Conservation (phyloP, 30 jellyfish, hydroid and myxozoan species). For the Rhopilema esculentum region DNA sequence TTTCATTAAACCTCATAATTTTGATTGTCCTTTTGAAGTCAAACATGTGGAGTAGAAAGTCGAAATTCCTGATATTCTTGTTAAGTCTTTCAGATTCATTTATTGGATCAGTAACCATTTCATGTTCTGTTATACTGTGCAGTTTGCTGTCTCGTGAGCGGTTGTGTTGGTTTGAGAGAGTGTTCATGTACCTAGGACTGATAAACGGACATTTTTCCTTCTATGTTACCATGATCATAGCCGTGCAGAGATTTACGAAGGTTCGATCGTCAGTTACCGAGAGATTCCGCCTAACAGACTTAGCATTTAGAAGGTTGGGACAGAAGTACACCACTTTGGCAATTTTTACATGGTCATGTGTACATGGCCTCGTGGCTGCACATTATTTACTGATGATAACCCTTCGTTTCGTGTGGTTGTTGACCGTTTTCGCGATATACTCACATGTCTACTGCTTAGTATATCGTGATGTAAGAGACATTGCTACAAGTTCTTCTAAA, state of each 20-base stretch:
- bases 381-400: slow-evolving; percentile 34
- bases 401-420: background rate
- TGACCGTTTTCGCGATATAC: background rate
- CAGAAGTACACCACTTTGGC: background rate
- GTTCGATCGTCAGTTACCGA: background rate
- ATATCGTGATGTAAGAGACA: slow-evolving; percentile 1
- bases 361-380: slow-evolving; percentile 40
- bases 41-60: slow-evolving; percentile 8
- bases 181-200: slow-evolving; percentile 11
- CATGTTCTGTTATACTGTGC: background rate
- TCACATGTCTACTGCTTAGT: slow-evolving; percentile 20
- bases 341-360: background rate
- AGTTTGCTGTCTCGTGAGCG: background rate
- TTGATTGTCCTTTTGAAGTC: slow-evolving; percentile 4
- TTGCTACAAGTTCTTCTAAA: background rate
- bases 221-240: slow-evolving; percentile 27
- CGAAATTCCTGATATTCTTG: slow-evolving; percentile 39
- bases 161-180: slow-evolving; percentile 16
- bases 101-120: slow-evolving; percentile 28
- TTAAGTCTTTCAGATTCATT: slow-evolving; percentile 28
- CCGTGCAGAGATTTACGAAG: slow-evolving; percentile 30
- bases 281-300: background rate
- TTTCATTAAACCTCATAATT: background rate
- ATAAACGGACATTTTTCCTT: slow-evolving; percentile 42
- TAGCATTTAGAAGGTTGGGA: background rate